Conservation (phyloP, 2,888 invertebrate species). For the Nineta flava region DNA sequence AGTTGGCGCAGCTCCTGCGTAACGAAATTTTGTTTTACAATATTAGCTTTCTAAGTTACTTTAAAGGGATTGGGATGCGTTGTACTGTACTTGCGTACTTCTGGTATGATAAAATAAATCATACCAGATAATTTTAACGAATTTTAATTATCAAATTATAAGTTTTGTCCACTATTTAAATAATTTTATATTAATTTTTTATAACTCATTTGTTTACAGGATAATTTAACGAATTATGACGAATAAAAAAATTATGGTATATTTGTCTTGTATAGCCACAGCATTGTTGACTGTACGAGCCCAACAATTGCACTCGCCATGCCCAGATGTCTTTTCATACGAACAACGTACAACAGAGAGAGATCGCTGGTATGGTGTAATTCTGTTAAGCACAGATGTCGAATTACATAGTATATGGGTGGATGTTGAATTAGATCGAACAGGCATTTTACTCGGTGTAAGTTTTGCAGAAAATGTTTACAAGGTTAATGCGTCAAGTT, state of each 20-base stretch:
- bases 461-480: no score
- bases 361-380: slow-evolving; percentile 41
- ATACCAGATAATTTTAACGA: no score
- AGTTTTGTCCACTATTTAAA: not conserved
- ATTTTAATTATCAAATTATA: no score
- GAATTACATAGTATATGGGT: slow-evolving; percentile 42
- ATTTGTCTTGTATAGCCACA: slow-evolving; percentile 2
- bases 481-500: no score
- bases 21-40: no score
- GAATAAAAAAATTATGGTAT: not conserved
- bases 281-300: not conserved
- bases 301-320: slow-evolving; percentile 26
- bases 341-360: slow-evolving; percentile 31
- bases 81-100: no score
- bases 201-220: not conserved
- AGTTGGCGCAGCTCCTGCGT: no score
- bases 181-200: not conserved
- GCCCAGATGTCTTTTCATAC: slow-evolving; percentile 39
- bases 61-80: no score
- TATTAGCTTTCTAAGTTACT: no score
- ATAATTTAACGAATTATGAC: no score
- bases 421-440: slow-evolving; percentile 37
- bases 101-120: no score
- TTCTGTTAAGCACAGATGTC: slow-evolving; percentile 36
- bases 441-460: slow-evolving; percentile 44